These are phyloP conservation scores for Gortyna flavago DNA, from an alignment of 2,888 invertebrate genomes.

Conservation along the genomic window DNA sequence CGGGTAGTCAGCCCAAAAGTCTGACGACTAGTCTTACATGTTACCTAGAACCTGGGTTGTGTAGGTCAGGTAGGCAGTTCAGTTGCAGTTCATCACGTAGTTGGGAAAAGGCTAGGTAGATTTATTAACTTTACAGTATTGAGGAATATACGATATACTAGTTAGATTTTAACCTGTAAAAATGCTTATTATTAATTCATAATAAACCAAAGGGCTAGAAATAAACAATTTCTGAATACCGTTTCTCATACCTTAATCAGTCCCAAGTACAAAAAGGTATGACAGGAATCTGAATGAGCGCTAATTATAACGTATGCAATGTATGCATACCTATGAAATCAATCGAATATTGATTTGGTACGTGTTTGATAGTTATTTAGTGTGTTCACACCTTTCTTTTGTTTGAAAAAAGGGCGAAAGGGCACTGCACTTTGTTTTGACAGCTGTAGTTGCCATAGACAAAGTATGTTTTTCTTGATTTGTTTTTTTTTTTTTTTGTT, in stretches of 20 bases:
- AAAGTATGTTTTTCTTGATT: background rate
- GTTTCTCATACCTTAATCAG: conserved; percentile 58
- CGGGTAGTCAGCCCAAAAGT: background rate
- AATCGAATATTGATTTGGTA: conserved; percentile 60
- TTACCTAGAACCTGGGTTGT: too few species aligned
- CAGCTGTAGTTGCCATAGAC: conserved; percentile 13
- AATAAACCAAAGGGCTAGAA: conserved; percentile 38
- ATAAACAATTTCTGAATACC: conserved; percentile 37
- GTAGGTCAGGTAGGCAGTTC: too few species aligned
- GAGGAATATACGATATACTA: background rate
- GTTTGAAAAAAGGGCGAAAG: conserved; percentile 28
- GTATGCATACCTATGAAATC: too few species aligned
- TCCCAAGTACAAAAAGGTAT: conserved; percentile 47
- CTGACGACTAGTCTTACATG: background rate
- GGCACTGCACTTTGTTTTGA: conserved; percentile 37
- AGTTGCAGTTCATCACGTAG: too few species aligned
- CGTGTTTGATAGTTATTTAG: conserved; percentile 46
- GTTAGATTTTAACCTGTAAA: background rate
- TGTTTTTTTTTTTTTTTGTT: too few species aligned
- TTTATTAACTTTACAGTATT: background rate
- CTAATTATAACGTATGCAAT: conserved; percentile 59
- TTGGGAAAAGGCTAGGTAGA: too few species aligned
- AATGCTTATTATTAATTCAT: background rate
- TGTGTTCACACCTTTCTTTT: conserved; percentile 39
- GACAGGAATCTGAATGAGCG: conserved; percentile 48